These are phyloP conservation scores for Phoeniculus purpureus DNA, from an alignment of 2,797 vertebrate genomes.

Conservation along the genomic window DNA sequence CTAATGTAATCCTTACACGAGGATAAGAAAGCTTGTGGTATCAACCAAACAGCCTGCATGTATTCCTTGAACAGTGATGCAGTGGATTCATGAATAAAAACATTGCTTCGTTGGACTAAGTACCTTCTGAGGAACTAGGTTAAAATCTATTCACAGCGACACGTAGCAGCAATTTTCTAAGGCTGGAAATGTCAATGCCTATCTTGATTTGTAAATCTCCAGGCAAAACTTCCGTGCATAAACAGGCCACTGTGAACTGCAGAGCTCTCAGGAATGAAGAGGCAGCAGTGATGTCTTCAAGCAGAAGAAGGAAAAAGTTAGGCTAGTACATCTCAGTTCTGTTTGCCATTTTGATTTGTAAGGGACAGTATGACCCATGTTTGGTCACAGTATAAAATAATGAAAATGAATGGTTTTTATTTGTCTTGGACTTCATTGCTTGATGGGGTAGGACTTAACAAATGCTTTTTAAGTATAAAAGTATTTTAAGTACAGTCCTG, in stretches of 20 bases:
- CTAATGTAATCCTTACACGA: too few relatives aligned
- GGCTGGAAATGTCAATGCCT: constrained; percentile 66
- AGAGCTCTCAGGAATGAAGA: constrained; percentile 34
- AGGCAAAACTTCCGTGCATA: constrained; percentile 19
- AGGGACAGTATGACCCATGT: not conserved
- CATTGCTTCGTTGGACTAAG: constrained; percentile 57
- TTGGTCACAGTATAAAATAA: not conserved
- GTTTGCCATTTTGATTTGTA: not conserved
- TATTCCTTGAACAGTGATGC: constrained; percentile 57
- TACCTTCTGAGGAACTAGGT: constrained; percentile 64
- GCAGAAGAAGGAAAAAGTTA: constrained; percentile 21
- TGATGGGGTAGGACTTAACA: not conserved
- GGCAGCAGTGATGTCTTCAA: constrained; percentile 7
- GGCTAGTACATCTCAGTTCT: not conserved
- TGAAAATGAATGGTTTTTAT: not conserved
- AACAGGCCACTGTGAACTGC: constrained; percentile 8
- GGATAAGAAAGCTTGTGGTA: constrained; percentile 57
- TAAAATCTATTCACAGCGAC: constrained; percentile 65
- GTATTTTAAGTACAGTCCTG: not conserved
- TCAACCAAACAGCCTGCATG: constrained; percentile 19
- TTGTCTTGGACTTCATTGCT: not conserved
- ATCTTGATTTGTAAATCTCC: constrained; percentile 64
- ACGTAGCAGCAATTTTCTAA: constrained; percentile 56
- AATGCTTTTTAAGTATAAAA: too few relatives aligned
- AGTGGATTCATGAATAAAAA: constrained; percentile 63